A percentile compares a stretch with the other conserved stretches of the same genome.
phyloP scores from a whole-genome alignment of 2,888 invertebrate species.

The Disparrhopalites patrizii region DNA sequence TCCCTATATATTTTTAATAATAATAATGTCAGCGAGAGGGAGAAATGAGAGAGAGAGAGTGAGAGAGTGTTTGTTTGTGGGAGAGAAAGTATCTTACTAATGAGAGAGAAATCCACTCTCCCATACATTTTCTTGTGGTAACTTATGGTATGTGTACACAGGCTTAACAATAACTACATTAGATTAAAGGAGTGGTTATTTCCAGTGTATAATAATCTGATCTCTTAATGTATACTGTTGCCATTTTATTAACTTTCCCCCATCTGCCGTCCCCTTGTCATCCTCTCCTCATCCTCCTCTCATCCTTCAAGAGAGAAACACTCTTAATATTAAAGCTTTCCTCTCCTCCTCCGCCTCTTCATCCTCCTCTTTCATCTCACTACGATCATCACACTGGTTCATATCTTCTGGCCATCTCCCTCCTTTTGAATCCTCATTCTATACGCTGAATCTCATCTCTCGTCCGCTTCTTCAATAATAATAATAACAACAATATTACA shows the following conservation, averaged over 20 bases:
- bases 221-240: no score
- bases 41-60: not conserved
- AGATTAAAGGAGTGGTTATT: no score
- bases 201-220: no score
- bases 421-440: not conserved
- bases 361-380: not conserved
- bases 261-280: not conserved
- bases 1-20: not conserved
- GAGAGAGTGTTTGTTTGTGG: not conserved
- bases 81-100: no score
- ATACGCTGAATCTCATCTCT: not conserved
- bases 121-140: no score
- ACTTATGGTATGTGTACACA: no score
- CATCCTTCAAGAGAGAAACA: no score
- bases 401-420: not conserved
- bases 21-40: not conserved
- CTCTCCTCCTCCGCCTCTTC: not conserved
- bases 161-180: no score
- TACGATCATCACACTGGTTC: not conserved
- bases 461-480: not conserved
- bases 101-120: no score
- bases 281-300: no score
- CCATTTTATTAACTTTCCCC: no score
- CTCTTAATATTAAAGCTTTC: no score
- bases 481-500: constrained; percentile 26